phyloP scores from a whole-genome alignment of 2,113 vertebrate species.

The Prionailurus bengalensis region DNA sequence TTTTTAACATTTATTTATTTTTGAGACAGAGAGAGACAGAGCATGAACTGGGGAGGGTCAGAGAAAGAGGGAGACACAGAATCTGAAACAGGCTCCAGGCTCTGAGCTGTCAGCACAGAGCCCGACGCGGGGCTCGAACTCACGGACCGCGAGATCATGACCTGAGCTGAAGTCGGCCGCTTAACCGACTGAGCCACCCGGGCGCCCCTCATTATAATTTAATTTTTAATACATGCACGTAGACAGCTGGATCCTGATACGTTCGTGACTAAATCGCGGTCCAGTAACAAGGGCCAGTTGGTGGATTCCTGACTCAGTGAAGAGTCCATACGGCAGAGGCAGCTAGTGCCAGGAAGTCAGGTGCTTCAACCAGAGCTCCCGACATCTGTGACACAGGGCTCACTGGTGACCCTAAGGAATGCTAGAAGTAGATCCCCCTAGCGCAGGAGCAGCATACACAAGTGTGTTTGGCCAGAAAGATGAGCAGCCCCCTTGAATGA shows the following conservation, averaged over 20 bases:
- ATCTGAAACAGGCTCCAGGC: no score
- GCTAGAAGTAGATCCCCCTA: neutral
- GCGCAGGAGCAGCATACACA: neutral
- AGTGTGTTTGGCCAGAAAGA: neutral
- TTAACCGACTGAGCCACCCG: neutral
- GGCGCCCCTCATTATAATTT: neutral
- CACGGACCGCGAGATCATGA: neutral
- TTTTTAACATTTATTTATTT: neutral
- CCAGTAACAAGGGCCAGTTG: neutral
- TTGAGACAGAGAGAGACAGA: neutral
- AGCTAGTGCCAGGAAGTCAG: neutral
- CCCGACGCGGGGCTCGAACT: accelerated
- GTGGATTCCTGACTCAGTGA: neutral
- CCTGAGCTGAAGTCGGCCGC: neutral
- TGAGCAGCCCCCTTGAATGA: neutral
- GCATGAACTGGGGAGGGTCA: neutral
- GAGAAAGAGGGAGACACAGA: no score
- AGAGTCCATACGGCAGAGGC: neutral
- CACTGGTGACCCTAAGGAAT: neutral
- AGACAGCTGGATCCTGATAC: neutral
- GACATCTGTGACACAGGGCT: neutral
- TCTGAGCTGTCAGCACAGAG: neutral
- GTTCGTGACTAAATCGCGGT: neutral
- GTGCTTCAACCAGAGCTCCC: neutral
- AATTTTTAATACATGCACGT: neutral